These are phyloP conservation scores for Halictus rubicundus DNA, from an alignment of 1,140 invertebrate species.

Conservation along the genomic window DNA sequence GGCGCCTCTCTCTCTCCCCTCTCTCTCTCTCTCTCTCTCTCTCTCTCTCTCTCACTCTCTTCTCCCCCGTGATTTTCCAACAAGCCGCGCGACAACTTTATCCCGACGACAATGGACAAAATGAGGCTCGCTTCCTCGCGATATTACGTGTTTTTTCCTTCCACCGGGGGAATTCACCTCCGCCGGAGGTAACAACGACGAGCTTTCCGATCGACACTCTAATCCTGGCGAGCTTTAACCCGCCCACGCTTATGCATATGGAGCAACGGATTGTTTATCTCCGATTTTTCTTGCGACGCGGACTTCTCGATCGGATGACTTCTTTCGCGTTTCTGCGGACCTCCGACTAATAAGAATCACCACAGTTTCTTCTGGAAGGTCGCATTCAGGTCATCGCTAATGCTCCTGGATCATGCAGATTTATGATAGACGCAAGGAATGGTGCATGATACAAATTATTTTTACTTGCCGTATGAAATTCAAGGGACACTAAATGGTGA, in stretches of 20 bases:
- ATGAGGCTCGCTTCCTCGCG: conserved; percentile 6
- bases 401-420: too few species aligned
- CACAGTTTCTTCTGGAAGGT: too few species aligned
- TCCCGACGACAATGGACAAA: conserved; percentile 36
- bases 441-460: too few species aligned
- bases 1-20: conserved; percentile 62
- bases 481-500: too few species aligned
- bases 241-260: not conserved
- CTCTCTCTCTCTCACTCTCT: conserved; percentile 26
- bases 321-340: not conserved
- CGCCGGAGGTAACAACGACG: not conserved
- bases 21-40: conserved; percentile 39
- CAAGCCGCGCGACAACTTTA: conserved; percentile 59
- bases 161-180: conserved; percentile 8
- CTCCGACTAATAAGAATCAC: not conserved
- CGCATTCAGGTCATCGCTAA: too few species aligned
- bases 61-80: conserved; percentile 52
- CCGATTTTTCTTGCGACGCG: too few species aligned
- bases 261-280: not conserved
- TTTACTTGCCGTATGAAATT: too few species aligned
- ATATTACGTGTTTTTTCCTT: conserved; percentile 36
- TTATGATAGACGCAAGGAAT: too few species aligned
- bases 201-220: conserved; percentile 10
- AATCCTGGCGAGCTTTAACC: conserved; percentile 2
- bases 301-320: conserved; percentile 7